Conservation (phyloP, 2,888 invertebrate genomes). For the Hydrotaea cyrtoneurina region DNA sequence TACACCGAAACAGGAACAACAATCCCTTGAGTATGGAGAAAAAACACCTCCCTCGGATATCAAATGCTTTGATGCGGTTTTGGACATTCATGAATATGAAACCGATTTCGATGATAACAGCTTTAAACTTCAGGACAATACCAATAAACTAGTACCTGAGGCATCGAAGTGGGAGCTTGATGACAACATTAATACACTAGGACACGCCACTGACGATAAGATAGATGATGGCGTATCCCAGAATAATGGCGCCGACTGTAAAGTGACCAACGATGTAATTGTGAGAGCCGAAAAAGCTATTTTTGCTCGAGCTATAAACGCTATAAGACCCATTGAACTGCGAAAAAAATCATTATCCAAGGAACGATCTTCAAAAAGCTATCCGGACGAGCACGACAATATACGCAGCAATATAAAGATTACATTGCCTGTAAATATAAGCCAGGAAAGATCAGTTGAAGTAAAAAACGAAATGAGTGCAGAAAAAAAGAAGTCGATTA, state of each 20-base stretch:
- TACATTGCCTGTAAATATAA: constrained; percentile 81
- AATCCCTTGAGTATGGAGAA: constrained; percentile 39
- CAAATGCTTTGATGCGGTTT: constrained; percentile 75
- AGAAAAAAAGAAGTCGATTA: constrained; percentile 83
- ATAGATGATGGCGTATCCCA: constrained; percentile 75
- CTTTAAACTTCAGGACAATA: constrained; percentile 60
- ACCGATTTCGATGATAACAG: constrained; percentile 72
- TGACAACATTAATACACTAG: constrained; percentile 85
- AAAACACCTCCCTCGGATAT: constrained; percentile 63
- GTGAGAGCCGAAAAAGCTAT: constrained; percentile 96
- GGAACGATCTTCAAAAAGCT: constrained; percentile 84
- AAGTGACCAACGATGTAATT: constrained; percentile 92
- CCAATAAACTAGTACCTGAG: constrained; percentile 83
- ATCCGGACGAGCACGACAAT: constrained; percentile 69
- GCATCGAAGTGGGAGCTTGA: constrained; percentile 97
- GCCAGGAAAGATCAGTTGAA: constrained; percentile 79
- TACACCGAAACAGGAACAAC: constrained; percentile 24
- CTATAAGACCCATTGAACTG: constrained; percentile 87
- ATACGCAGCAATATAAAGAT: constrained; percentile 80
- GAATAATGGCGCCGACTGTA: constrained; percentile 79
- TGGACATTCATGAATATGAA: constrained; percentile 76
- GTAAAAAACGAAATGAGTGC: constrained; percentile 70
- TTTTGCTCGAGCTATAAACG: constrained; percentile 93
- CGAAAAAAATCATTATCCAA: constrained; percentile 85
- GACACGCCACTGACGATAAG: constrained; percentile 81